These are phyloP conservation scores for Diadema setosum DNA, from an alignment of 35 echinoderm and acorn worm genomes.

Conservation along the genomic window DNA sequence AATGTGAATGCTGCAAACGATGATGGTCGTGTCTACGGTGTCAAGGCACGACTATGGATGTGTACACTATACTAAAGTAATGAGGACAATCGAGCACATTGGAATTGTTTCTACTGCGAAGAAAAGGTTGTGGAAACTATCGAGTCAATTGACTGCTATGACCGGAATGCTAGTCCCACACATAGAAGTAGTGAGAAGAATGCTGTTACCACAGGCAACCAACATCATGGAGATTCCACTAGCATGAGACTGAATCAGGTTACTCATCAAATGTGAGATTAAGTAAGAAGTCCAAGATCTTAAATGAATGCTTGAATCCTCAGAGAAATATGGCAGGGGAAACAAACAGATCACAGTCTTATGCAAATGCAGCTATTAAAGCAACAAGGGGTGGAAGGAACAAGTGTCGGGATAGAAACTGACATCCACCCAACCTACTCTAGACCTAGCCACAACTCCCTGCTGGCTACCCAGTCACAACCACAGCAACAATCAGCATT, in stretches of 20 bases:
- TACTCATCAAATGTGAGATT: conserved; percentile 4
- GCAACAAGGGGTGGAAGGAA: not conserved
- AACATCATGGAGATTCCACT: not conserved
- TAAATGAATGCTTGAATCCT: not conserved
- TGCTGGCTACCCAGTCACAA: not conserved
- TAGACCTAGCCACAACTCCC: not conserved
- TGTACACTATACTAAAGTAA: not conserved
- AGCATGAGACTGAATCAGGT: not conserved
- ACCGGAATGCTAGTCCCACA: not conserved
- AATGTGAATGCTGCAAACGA: not conserved
- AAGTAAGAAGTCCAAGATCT: not conserved
- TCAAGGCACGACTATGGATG: not conserved
- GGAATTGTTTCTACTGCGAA: not conserved
- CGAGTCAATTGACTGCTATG: not conserved
- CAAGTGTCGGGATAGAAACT: not conserved
- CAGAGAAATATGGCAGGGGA: not conserved
- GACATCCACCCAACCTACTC: not conserved
- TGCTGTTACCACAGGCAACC: not conserved
- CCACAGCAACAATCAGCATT: not conserved
- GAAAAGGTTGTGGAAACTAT: not conserved
- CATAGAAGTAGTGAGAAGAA: not conserved
- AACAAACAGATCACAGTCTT: not conserved
- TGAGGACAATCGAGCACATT: not conserved
- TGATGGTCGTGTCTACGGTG: not conserved
- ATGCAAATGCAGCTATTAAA: not conserved